These are phyloP conservation scores for Protaetia brevitarsis DNA, from an alignment of 1,140 invertebrate genomes.

Conservation along the genomic window DNA sequence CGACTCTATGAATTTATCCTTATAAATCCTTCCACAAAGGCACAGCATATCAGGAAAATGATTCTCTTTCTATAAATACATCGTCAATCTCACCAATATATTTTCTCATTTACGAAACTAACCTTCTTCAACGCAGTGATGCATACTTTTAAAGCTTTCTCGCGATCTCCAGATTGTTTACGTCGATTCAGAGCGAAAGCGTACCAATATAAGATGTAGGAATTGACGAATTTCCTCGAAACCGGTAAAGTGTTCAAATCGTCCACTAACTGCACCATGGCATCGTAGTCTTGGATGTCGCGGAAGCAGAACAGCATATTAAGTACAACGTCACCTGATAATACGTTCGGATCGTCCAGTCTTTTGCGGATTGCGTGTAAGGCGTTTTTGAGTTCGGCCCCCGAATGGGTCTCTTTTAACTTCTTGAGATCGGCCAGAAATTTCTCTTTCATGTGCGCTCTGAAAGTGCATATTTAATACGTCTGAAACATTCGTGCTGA, in stretches of 20 bases:
- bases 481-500: neutral
- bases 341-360: conserved; percentile 94
- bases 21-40: conserved; percentile 96
- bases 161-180: conserved; percentile 90
- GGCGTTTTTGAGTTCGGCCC: conserved; percentile 80
- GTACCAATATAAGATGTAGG: conserved; percentile 89
- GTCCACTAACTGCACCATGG: conserved; percentile 96
- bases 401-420: conserved; percentile 81
- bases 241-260: conserved; percentile 92
- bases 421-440: conserved; percentile 93
- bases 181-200: conserved; percentile 96
- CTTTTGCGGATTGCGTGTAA: conserved; percentile 88
- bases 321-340: conserved; percentile 90
- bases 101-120: neutral
- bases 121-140: conserved; percentile 80
- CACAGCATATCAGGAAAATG: conserved; percentile 97
- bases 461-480: conserved; percentile 47
- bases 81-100: neutral
- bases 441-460: conserved; percentile 97
- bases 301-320: conserved; percentile 91
- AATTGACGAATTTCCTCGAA: conserved; percentile 84
- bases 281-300: conserved; percentile 95
- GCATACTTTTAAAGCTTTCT: conserved; percentile 90
- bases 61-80: conserved; percentile 69
- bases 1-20: conserved; percentile 98